Percentiles rank a stretch among this genome's conserved stretches.
Conservation (phyloP, 2,797 vertebrate genomes). For the Gadopsis marmoratus region DNA sequence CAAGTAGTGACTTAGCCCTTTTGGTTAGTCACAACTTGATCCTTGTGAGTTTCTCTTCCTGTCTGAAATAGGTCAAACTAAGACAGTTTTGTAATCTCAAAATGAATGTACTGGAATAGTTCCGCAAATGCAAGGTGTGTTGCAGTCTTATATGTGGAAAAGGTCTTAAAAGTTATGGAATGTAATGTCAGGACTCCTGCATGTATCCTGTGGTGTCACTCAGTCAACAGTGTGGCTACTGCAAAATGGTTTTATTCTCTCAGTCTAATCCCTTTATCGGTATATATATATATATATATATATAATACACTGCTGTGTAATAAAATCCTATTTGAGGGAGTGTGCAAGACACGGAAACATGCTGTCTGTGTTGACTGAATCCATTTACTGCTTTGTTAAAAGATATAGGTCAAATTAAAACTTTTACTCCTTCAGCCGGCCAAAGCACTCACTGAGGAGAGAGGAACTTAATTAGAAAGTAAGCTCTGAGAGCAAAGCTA, state of each 20-base stretch:
- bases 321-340: background rate
- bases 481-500: conserved; percentile 1
- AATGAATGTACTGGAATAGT: too few relatives aligned
- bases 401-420: background rate
- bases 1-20: too few relatives aligned
- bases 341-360: background rate
- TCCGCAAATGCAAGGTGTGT: too few relatives aligned
- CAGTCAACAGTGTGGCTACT: background rate
- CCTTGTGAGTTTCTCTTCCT: too few relatives aligned
- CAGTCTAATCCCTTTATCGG: background rate
- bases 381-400: too few relatives aligned
- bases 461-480: conserved; percentile 10
- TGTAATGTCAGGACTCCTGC: too few relatives aligned
- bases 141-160: too few relatives aligned
- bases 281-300: too few relatives aligned
- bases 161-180: too few relatives aligned
- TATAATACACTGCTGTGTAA: background rate
- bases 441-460: background rate
- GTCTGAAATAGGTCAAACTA: too few relatives aligned
- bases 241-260: background rate
- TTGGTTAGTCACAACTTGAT: too few relatives aligned
- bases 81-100: too few relatives aligned
- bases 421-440: background rate
- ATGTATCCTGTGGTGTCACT: background rate
- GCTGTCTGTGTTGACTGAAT: background rate